Percentiles rank a stretch among this genome's conserved stretches.
phyloP scores from a whole-genome alignment of 1,140 invertebrate genomes.

The Magallana gigas region DNA sequence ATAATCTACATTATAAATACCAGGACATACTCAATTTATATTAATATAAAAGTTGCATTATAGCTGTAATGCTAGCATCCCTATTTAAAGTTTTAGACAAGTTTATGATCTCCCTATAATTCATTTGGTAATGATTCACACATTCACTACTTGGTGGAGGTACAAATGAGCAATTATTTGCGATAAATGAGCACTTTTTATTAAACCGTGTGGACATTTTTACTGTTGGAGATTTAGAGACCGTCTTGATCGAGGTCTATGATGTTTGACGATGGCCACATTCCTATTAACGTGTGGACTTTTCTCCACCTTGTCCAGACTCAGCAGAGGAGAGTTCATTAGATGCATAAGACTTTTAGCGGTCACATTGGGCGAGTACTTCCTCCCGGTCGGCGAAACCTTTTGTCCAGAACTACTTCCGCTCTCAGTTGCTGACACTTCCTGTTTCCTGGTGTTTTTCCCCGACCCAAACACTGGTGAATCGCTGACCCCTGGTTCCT shows the following conservation, averaged over 20 bases:
- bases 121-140: too few relatives aligned
- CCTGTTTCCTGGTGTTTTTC: conserved; percentile 36
- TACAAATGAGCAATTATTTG: too few relatives aligned
- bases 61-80: background rate
- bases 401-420: conserved; percentile 17
- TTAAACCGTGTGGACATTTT: background rate
- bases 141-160: too few relatives aligned
- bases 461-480: conserved; percentile 62
- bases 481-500: background rate
- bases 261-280: conserved; percentile 31
- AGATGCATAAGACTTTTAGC: conserved; percentile 69
- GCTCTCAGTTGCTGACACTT: background rate
- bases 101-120: too few relatives aligned
- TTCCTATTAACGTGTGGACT: conserved; percentile 42
- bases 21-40: background rate
- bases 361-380: conserved; percentile 68
- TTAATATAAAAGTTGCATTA: background rate
- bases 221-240: conserved; percentile 63
- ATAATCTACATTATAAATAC: background rate
- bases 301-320: conserved; percentile 40
- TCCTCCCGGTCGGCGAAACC: conserved; percentile 54
- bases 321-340: conserved; percentile 69
- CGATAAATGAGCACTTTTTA: too few relatives aligned
- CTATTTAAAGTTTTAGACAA: too few relatives aligned
- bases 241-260: conserved; percentile 55